Base-by-base conservation (phyloP, 2,113 vertebrate genomes). In the Rhombomys opimus region DNA sequence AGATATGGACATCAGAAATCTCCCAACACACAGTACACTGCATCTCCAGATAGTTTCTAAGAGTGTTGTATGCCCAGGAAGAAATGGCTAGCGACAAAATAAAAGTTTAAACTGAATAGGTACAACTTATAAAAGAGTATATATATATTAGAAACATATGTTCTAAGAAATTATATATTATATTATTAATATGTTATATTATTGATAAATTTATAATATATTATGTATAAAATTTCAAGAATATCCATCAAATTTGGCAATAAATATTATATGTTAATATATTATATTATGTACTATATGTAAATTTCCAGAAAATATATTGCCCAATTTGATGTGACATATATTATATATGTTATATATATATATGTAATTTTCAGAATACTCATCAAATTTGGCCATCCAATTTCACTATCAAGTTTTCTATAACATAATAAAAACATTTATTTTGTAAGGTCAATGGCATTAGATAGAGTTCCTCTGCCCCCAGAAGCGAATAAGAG, bases 71-170 rank as follows among this genome's bases (percentile, higher is more conserved):
- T 90, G 54, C 81, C 11, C 30, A 23, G 50, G 20, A 18, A n/a
- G 88, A 17, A 77, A 61, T 61, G 23, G 1, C 27, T 76, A 94
- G 72, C 23, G 41, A 70, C 80, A n/a, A 94, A 90, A 82, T 75
- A 68, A 94, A 93, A 27, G 86, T n/a, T 76, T 76, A 65, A 23
- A 65, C 6, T 85, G 46, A 81, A 65, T 95, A 89, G 41, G 84
- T 87, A 84, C 30, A 4, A 77, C 57, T 84, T 81, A 87, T 78
- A 84, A 73, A 61, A 77, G 23, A 84, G 27, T 65, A 65, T 41
- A 84, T 15, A 38, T 2, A 18, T 9, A 38, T 7, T 46, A 46
- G 46, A n/a, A 2, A 41, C 4, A 46, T 61, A 61, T 61, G 59
- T 61, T 61, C 14, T 70, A 46, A 46, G 46, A 46, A 46, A 46